Evolutionary conservation across 92 coral and sea anemone genomes (phyloP), one percentile per base, ranked within the genome.

Genomic region (Zoanthus sociatus): DNA sequence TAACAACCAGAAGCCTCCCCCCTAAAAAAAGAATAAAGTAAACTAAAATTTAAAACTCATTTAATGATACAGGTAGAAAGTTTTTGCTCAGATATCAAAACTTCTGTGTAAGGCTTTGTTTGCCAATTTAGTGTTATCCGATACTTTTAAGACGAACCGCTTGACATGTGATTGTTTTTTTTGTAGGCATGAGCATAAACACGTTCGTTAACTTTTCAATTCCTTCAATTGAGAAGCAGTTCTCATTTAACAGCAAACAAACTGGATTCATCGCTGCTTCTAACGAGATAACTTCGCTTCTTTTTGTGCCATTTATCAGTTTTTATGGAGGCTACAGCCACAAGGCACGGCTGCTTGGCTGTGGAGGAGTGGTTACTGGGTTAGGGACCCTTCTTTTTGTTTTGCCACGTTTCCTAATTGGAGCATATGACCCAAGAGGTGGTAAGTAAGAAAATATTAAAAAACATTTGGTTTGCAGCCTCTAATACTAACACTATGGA

Each of bases 241-340:
- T 88, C 89, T 72, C 79, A 76, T 73, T 91, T 32, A 91, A 84
- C 89, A 91, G 94, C 83, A 78, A 84, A 44, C 83, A 91, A 55
- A 78, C 79, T 31, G 94, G 94, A 5, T 82, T 91, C 46, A 88
- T 91, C 26, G 87, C 83, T 18, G 86, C 94, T 58, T 78, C 94
- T 71, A 91, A 91, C 73, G 94, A 91, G 58, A 78, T 91, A 45
- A 78, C 91, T 15, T 90, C 91, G 42, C 84, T 91, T 46, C 26
- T 91, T 7, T 73, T 91, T 14, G 94, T 91, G n/a, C 82, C 87
- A 46, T 88, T 88, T 63, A 87, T 91, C 30, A 91, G 94, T 73
- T 91, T 77, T 88, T 86, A 85, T 79, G 94, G 94, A n/a, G 94
- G 90, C 17, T 88, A 67, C 56, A 84, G 89, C 18, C 91, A 91